Evolutionary conservation across 2,797 vertebrate species (phyloP).

Genomic region (Phaenicophaeus curvirostris): DNA sequence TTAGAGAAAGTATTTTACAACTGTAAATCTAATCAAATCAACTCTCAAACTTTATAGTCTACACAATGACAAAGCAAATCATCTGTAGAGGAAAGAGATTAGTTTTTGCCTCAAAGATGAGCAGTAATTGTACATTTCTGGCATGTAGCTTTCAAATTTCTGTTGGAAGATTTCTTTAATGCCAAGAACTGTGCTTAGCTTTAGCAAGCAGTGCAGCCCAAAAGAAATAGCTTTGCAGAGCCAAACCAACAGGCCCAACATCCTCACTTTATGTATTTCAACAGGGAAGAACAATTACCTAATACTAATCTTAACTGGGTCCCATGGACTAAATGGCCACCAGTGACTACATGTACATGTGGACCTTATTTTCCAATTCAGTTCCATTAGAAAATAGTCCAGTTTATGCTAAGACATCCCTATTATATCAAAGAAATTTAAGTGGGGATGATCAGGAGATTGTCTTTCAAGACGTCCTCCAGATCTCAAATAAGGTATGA

Average conservation of each 20-base stretch:
- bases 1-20: background rate
- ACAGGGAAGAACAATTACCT: background rate
- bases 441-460: background rate
- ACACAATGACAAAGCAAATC: background rate
- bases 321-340: background rate
- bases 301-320: background rate
- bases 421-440: background rate
- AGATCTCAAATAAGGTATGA: background rate
- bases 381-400: background rate
- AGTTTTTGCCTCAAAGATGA: background rate
- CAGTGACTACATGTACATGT: background rate
- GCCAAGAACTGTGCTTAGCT: background rate
- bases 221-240: background rate
- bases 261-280: background rate
- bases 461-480: background rate
- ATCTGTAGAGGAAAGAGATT: background rate
- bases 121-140: background rate
- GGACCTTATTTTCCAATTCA: background rate
- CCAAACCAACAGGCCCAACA: background rate
- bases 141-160: background rate
- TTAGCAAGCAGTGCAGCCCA: background rate
- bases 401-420: background rate
- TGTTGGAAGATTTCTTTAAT: background rate
- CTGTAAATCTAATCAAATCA: background rate
- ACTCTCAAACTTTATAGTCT: background rate